Base-by-base conservation (phyloP, 2,113 vertebrate species). In the Shinisaurus crocodilurus region DNA sequence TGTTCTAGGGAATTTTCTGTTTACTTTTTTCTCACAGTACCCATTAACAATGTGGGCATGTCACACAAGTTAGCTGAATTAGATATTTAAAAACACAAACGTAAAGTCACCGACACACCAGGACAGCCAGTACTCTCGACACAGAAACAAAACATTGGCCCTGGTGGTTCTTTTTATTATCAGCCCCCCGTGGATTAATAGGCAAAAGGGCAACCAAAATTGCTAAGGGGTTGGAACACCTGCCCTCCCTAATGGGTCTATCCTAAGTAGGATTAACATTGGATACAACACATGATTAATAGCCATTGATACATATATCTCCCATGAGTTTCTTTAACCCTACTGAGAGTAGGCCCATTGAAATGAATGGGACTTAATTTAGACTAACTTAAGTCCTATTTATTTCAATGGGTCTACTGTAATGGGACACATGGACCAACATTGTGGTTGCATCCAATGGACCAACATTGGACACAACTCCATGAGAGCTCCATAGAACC, bases 1-100 rank as follows among this genome's bases (percentile, higher is more conserved):
- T 80, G 89, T 86, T 90, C 88, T 91, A 77, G 16, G 76, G 57
- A 65, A 88, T 45, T 92, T 93, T 89, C 1, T 80, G 10, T 89
- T 88, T 67, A 50, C 67, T 90, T 89, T 87, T 4, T 88, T 84
- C 45, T 82, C 54, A 90, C 65, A 77, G 72, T 34, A 77, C 13
- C 6, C 54, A 74, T 84, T 57, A 95, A 60, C 40, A 92, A 50
- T 48, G 13, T 12, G 7, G 89, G 23, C 4, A 7, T n/a, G 86
- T 57, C 27, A 84, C 57, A 87, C 40, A 45, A 23, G 65, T 90
- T 54, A 86, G 6, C 72, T 89, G 89, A 81, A 54, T 76, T 70
- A 70, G 48, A 67, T 48, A 18, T 34, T 75, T 90, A 69, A 6
- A 7, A 25, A 75, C 91, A 90, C 87, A 81, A 72, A 88, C 50